Evolutionary conservation across 2,113 vertebrate genomes (phyloP).

Genomic region (Erythrolamprus reginae): DNA sequence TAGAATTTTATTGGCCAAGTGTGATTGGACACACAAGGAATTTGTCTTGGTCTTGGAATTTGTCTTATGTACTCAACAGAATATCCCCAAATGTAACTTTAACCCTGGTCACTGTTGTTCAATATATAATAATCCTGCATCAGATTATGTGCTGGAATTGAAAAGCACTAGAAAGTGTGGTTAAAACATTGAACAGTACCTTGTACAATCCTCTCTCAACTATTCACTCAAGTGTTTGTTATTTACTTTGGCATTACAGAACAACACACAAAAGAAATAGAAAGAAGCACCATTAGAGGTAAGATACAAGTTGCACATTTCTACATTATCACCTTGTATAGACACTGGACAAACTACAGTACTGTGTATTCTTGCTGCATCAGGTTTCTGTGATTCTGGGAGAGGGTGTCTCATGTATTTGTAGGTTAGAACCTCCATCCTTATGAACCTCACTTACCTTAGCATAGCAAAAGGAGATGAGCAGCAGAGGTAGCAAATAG

Average conservation of each 20-base stretch:
- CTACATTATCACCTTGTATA: rapidly evolving
- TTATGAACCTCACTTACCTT: constrained; percentile 75
- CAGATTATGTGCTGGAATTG: not conserved
- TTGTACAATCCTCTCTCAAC: not conserved
- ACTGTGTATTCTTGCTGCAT: not conserved
- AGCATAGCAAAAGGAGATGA: constrained; percentile 95
- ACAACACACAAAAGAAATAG: not conserved
- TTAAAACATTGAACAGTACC: no score
- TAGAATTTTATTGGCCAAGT: no score
- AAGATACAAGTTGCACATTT: not conserved
- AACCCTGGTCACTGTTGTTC: not conserved
- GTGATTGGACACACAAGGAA: no score
- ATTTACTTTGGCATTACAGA: not conserved
- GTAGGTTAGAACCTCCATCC: not conserved
- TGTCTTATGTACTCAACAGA: not conserved
- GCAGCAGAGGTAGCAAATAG: constrained; percentile 87
- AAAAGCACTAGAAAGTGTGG: not conserved
- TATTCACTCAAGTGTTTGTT: not conserved
- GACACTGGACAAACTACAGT: not conserved
- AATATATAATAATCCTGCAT: not conserved
- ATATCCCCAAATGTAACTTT: not conserved
- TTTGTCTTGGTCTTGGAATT: no score
- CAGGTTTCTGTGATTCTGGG: not conserved
- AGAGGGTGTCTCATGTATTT: no score
- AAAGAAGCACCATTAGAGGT: not conserved